A percentile compares a stretch with the other conserved stretches of the same genome.
Evolutionary conservation across 2,113 vertebrate genomes (phyloP).

Genomic region (Antechinus flavipes): DNA sequence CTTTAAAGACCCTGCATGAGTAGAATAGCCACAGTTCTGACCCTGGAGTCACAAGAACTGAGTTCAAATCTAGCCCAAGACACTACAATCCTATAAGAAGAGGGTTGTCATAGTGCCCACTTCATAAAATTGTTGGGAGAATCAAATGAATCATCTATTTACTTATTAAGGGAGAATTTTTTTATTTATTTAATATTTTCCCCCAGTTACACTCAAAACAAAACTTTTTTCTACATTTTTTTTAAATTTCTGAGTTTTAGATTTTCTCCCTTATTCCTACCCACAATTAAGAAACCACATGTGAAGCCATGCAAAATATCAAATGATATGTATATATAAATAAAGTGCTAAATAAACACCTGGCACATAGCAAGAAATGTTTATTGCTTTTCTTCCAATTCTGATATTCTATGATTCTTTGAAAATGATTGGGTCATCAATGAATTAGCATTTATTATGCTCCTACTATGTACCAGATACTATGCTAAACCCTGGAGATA

Average conservation of each 20-base stretch:
- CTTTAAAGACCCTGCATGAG: not conserved
- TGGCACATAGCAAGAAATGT: not conserved
- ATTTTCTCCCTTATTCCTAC: too few species aligned
- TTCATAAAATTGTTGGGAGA: not conserved
- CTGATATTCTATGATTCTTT: not conserved
- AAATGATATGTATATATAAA: not conserved
- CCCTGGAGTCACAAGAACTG: not conserved
- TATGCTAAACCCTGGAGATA: not conserved
- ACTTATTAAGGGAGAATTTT: too few species aligned
- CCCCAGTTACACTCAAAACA: too few species aligned
- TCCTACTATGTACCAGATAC: not conserved
- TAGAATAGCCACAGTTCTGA: not conserved
- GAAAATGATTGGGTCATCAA: not conserved
- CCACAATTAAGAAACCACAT: too few species aligned
- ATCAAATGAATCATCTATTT: not conserved
- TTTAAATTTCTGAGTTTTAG: too few species aligned
- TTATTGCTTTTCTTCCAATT: not conserved
- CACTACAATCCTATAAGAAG: not conserved
- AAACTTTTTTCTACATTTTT: too few species aligned
- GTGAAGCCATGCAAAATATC: too few species aligned
- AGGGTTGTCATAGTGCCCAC: not conserved
- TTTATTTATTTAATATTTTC: too few species aligned
- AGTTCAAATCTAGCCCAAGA: not conserved
- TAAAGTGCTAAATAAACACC: not conserved
- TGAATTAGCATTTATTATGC: not conserved